Evolutionary conservation across 2,113 vertebrate species (phyloP), one percentile per base, ranked within the genome.

Genomic region (Sisor rabdophorus): DNA sequence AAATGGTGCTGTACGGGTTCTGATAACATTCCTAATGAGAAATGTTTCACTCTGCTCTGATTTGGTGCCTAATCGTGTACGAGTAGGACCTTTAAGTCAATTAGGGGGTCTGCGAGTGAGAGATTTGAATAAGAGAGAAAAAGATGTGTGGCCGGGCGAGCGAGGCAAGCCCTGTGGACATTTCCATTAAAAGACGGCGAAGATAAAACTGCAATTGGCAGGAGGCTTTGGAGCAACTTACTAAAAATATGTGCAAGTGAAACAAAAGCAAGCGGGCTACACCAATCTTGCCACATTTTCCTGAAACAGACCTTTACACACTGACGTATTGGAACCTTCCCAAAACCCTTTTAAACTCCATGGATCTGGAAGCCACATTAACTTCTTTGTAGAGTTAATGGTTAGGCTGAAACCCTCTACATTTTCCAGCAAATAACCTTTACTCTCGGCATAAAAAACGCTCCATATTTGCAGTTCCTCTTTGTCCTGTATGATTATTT

Each of bases 341-440:
- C 53, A 82, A 74, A 59, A 65, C 63, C 30, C 24, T 50, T 50
- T 63, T 19, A 48, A 76, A 40, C 61, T 76, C 81, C 72, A 77
- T 64, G 68, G 67, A 40, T 65, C 74, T 79, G 48, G 55, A 78
- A 79, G 15, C 55, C 54, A 70, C 76, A 75, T 80, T 82, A 77
- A 67, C 76, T 55, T 56, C 76, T 80, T 71, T 44, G 69, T 67
- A 84, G 72, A 77, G 30, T 77, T 77, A 81, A 84, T 79, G 69
- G 73, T 78, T 56, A 73, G 65, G 77, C 75, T 81, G 3, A 78
- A 83, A 83, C 26, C 47, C 55, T 2, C 28, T 44, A 74, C 55
- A 78, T 81, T 85, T 83, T 80, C 76, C 54, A 78, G 81, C 82
- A 86, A 85, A 74, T 79, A 80, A 71, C 79, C 78, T 19, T 82